phyloP scores from a whole-genome alignment of 2,888 invertebrate species.

The Hermaeophaga mercurialis region DNA sequence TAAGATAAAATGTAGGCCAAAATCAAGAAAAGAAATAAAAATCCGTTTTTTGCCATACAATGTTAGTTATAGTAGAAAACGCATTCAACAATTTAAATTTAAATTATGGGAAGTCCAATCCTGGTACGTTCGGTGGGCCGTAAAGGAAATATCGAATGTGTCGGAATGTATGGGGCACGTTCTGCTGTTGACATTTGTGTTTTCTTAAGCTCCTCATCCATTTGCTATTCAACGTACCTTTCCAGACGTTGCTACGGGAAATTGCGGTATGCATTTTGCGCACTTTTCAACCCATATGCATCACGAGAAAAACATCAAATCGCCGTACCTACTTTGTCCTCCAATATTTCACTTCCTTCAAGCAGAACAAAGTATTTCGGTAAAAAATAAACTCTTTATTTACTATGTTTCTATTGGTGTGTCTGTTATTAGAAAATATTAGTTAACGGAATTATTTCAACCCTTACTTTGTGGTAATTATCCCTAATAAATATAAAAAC shows the following conservation, averaged over 20 bases:
- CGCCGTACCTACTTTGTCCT: background rate
- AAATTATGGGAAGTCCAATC: slow-evolving; percentile 4
- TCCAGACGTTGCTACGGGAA: slow-evolving; percentile 5
- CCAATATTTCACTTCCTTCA: background rate
- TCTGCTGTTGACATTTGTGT: slow-evolving; percentile 30
- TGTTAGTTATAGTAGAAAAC: no score
- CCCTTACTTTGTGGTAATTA: no score
- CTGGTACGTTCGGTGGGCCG: slow-evolving; percentile 17
- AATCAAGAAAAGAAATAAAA: no score
- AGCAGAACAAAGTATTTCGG: no score
- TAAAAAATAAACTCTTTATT: no score
- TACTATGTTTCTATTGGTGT: no score
- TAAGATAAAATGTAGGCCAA: no score
- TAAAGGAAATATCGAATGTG: slow-evolving; percentile 28
- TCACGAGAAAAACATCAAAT: background rate
- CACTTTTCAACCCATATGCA: background rate
- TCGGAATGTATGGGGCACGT: slow-evolving; percentile 22
- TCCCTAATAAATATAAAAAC: no score
- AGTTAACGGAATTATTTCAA: no score
- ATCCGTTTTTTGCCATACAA: no score
- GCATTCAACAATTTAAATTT: no score
- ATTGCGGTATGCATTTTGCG: slow-evolving; percentile 16
- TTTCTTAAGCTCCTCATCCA: slow-evolving; percentile 27
- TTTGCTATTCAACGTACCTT: slow-evolving; percentile 19
- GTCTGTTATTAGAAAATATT: no score